These are phyloP conservation scores for Berghia stephanieae DNA, from an alignment of 1,140 invertebrate genomes.

Conservation along the genomic window DNA sequence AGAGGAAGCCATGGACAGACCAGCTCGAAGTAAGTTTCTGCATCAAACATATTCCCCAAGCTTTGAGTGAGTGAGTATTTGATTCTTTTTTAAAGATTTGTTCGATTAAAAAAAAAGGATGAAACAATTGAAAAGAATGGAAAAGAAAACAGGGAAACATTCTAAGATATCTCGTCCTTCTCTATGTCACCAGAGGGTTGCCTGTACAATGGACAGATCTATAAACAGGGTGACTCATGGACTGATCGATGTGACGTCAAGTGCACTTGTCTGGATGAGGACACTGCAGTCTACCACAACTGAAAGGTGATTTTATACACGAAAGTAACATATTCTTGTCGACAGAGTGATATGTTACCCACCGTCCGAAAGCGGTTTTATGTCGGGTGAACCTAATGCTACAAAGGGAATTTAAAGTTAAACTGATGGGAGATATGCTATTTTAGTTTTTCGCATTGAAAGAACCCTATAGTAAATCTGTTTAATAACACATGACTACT, in stretches of 20 bases:
- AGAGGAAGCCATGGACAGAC: too few relatives aligned
- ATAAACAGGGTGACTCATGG: conserved; percentile 48
- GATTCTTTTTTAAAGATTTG: background rate
- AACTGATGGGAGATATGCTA: background rate
- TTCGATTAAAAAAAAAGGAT: background rate
- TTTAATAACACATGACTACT: background rate
- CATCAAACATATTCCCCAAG: too few relatives aligned
- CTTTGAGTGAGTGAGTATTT: too few relatives aligned
- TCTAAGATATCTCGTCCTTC: too few relatives aligned
- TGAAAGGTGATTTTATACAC: conserved; percentile 41
- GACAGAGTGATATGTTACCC: background rate
- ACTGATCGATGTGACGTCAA: conserved; percentile 47
- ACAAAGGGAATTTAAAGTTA: background rate
- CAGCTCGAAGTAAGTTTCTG: too few relatives aligned
- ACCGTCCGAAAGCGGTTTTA: background rate
- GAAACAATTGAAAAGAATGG: background rate
- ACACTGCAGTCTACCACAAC: conserved; percentile 44
- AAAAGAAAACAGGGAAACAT: background rate
- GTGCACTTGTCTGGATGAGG: conserved; percentile 49
- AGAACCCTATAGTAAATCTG: background rate
- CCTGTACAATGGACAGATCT: conserved; percentile 45
- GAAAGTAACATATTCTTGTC: background rate
- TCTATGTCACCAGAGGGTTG: conserved; percentile 35
- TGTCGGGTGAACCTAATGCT: background rate
- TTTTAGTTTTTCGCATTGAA: background rate